Base-by-base conservation (phyloP, 2,113 vertebrate genomes). In the Phoxinus phoxinus region DNA sequence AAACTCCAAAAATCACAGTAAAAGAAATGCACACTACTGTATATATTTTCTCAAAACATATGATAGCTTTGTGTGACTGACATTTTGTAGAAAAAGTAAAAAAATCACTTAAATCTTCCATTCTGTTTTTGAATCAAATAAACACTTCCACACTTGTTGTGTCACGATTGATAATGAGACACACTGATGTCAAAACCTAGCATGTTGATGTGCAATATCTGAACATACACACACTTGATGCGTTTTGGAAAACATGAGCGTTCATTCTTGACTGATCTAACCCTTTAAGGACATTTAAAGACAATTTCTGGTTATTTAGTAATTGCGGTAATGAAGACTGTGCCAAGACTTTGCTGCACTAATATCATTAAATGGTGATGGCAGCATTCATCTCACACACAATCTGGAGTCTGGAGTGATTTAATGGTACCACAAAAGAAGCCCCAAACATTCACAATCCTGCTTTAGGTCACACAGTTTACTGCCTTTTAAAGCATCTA, bases 401-500 rank as follows among this genome's bases (percentile, higher is more conserved):
- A 17, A n/a, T 25, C 19, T 35, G 6, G 37, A 69, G 19, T 59
- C 63, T 53, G 61, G 79, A 59, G 65, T 17, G 7, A 23, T 58
- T 74, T 81, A 21, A n/a, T 58, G n/a, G 17, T 25, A 71, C 51
- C 67, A 67, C 41, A 30, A 79, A 56, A 23, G 30, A 6, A 51
- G 63, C 15, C 59, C 35, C 23, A 86, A 53, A 19, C 81, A 61
- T 84, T 80, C 27, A 25, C 30, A 73, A 65, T 87, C 75, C 25
- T 56, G 51, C 46, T 23, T 72, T 56, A 53, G 84, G 80, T 81
- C 81, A 84, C 59, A 27, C 4, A 59, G 21, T 77, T 87, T 72
- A 63, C 76, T 67, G 46, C 21, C 77, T 37, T 63, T 81, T 73
- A 81, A 86, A 76, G 46, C 35, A 25, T 71, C 75, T 58, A 76